Evolutionary conservation across 2,888 invertebrate genomes (phyloP), one percentile per base, ranked within the genome.

Genomic region (Mesodorylaimus sp.): DNA sequence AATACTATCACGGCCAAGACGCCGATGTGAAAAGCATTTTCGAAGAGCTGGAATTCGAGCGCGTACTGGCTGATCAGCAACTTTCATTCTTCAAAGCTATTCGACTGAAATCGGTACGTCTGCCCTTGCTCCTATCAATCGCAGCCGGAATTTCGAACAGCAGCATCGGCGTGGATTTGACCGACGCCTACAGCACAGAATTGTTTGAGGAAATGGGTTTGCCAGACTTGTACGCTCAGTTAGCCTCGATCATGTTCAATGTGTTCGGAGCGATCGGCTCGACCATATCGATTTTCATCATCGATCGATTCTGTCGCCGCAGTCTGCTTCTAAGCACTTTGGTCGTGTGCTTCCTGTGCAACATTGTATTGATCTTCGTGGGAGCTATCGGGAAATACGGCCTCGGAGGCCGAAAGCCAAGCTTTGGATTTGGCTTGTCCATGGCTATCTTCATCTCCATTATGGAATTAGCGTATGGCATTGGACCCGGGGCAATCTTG

Each of bases 1-100:
- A 36, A 36, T 46, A 23, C 37, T 46, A 46, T 19, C 46, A 46
- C 24, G 46, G 46, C 5, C 13, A 28, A 21, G 5, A 7, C 7
- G 21, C 24, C 7, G 32, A 46, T 46, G 45, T 45, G 19, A 45
- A 45, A n/a, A 7, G 25, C 19, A n/a, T 24, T 5, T 7, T 45
- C 10, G 41, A n/a, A 10, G 21, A 32, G 16, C 16, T 32, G 32
- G 16, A 32, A 32, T 16, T 7, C 16, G 32, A 32, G 16, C 7
- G 16, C 7, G 16, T 7, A 10, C 16, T 32, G 32, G 7, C 32
- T 7, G 16, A 32, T 16, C 10, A 32, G 16, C 32, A 16, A 10
- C 7, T 32, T 32, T 32, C 10, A 32, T 32, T 32, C 16, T 32
- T 16, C 7, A 16, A 32, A 32, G 32, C 32, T 7, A 10, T 32